Conservation (phyloP, 1,140 invertebrate species). For the Platyscapa corneri region DNA sequence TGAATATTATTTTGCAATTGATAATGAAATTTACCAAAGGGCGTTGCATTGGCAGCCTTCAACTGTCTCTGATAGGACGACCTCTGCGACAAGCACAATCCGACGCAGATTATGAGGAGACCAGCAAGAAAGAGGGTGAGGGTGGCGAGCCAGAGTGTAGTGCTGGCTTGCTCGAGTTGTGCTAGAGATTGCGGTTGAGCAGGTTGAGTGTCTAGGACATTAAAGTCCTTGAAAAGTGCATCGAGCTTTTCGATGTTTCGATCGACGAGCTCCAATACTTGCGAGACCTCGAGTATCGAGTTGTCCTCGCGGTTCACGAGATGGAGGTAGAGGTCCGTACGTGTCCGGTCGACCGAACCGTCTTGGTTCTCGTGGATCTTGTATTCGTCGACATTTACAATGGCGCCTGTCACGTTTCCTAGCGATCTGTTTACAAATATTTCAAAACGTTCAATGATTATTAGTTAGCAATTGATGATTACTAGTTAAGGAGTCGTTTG, state of each 20-base stretch:
- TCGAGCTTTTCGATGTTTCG: constrained; percentile 93
- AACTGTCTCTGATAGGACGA: constrained; percentile 88
- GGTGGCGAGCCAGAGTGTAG: constrained; percentile 85
- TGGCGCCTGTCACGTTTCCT: constrained; percentile 89
- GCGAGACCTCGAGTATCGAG: constrained; percentile 90
- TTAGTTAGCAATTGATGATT: no score
- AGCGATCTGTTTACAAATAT: constrained; percentile 76
- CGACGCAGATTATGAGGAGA: constrained; percentile 84
- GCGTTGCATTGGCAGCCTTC: constrained; percentile 94
- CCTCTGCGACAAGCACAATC: constrained; percentile 87
- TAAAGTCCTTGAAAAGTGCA: constrained; percentile 92
- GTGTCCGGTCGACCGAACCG: constrained; percentile 94
- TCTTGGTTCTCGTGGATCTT: constrained; percentile 93
- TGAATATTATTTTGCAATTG: not conserved
- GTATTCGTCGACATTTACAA: constrained; percentile 95
- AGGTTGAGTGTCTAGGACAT: constrained; percentile 90
- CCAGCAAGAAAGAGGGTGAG: constrained; percentile 85
- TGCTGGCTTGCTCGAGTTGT: constrained; percentile 71
- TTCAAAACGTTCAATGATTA: no score
- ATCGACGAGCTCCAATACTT: constrained; percentile 90
- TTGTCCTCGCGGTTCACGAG: constrained; percentile 92
- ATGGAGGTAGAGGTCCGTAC: constrained; percentile 95
- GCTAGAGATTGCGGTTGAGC: constrained; percentile 82
- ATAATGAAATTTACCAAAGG: constrained; percentile 83
- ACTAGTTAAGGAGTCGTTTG: no score